Evolutionary conservation across 1,140 invertebrate genomes (phyloP).

Genomic region (Drosophila oshimai): DNA sequence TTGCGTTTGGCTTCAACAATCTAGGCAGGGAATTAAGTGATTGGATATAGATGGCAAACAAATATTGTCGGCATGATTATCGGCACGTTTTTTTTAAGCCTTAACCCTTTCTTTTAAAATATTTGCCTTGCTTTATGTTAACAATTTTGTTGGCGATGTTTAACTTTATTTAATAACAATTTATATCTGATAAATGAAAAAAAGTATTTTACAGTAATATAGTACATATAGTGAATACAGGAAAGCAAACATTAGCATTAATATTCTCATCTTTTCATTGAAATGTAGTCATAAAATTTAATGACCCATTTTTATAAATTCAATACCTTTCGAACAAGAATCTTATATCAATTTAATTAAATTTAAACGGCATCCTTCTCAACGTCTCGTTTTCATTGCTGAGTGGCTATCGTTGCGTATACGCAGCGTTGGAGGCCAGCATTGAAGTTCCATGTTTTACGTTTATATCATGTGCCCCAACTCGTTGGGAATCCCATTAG

Average conservation of each 20-base stretch:
- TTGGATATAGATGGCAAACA: slow-evolving; percentile 5
- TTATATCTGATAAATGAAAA: too few relatives aligned
- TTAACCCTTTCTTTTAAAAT: not conserved
- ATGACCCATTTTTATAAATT: not conserved
- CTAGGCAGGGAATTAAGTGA: not conserved
- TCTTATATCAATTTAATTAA: not conserved
- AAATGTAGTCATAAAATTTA: too few relatives aligned
- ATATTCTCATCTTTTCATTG: too few relatives aligned
- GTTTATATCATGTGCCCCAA: not conserved
- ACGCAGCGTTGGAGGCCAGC: slow-evolving; percentile 1
- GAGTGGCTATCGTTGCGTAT: slow-evolving; percentile 3
- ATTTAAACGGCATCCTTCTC: not conserved
- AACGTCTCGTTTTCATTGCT: not conserved
- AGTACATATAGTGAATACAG: too few relatives aligned
- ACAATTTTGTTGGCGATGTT: too few relatives aligned
- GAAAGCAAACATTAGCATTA: too few relatives aligned
- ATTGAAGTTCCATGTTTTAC: not conserved
- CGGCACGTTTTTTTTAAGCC: too few relatives aligned
- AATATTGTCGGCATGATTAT: not conserved
- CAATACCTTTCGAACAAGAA: not conserved
- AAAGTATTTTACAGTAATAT: too few relatives aligned
- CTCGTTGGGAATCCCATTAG: slow-evolving; percentile 18
- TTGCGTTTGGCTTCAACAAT: slow-evolving; percentile 11
- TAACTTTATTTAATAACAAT: too few relatives aligned
- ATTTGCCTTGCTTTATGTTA: too few relatives aligned